Evolutionary conservation across 2,797 vertebrate species (phyloP).

Genomic region (Alosa sapidissima): DNA sequence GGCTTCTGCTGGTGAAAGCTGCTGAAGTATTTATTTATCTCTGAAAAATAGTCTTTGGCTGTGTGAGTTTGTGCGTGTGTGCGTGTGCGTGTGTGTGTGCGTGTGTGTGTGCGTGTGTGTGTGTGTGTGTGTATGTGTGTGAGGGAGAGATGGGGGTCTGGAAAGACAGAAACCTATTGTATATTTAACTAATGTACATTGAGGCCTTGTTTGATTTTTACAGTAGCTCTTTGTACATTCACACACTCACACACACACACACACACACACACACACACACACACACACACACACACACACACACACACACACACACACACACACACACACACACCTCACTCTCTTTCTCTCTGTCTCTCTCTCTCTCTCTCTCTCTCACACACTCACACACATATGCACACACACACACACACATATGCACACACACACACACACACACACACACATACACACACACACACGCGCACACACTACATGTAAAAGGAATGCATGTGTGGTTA

Average conservation of each 20-base stretch:
- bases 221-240: neutral
- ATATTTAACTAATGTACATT: neutral
- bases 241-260: too few relatives aligned
- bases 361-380: too few relatives aligned
- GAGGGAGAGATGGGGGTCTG: neutral
- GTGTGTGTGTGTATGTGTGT: neutral
- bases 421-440: too few relatives aligned
- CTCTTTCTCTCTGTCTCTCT: too few relatives aligned
- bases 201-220: conserved; percentile 8
- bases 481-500: neutral
- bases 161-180: neutral
- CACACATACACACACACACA: too few relatives aligned
- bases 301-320: too few relatives aligned
- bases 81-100: neutral
- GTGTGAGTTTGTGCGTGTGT: neutral
- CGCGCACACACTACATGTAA: too few relatives aligned
- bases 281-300: too few relatives aligned
- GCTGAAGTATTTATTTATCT: neutral
- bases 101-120: neutral
- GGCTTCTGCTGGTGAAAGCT: neutral
- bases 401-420: too few relatives aligned
- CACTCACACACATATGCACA: too few relatives aligned
- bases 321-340: too few relatives aligned
- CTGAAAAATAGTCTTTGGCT: neutral
- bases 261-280: too few relatives aligned